A percentile compares a stretch with the other conserved stretches of the same genome.
Evolutionary conservation across 1,140 invertebrate species (phyloP).

Genomic region (fruit fly (Drosophila melanogaster)): Release_6_plus_ISO1_MT NT_037436.4:3500501-3501000

Average conservation of each 20-base stretch:
- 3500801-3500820: constrained; percentile 3
- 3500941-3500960: no score
- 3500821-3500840: constrained; percentile 8
- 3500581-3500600: constrained; percentile 60
- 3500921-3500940: not conserved
- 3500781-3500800: constrained; percentile 9
- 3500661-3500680: constrained; percentile 10
- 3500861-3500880: not conserved
- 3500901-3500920: no score
- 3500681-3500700: constrained; percentile 45
- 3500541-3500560: constrained; percentile 4
- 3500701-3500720: constrained; percentile 27
- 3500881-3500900: not conserved
- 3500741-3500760: not conserved
- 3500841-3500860: constrained; percentile 10
- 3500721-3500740: not conserved
- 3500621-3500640: constrained; percentile 37
- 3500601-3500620: constrained; percentile 58
- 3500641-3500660: not conserved
- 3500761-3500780: constrained; percentile 35
- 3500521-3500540: not conserved
- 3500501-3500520: constrained; percentile 58
- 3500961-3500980: no score
- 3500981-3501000: no score
- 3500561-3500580: not conserved